A percentile compares a stretch with the other conserved stretches of the same genome.
Conservation (phyloP, 2,797 vertebrate species). For the Oreortyx pictus region DNA sequence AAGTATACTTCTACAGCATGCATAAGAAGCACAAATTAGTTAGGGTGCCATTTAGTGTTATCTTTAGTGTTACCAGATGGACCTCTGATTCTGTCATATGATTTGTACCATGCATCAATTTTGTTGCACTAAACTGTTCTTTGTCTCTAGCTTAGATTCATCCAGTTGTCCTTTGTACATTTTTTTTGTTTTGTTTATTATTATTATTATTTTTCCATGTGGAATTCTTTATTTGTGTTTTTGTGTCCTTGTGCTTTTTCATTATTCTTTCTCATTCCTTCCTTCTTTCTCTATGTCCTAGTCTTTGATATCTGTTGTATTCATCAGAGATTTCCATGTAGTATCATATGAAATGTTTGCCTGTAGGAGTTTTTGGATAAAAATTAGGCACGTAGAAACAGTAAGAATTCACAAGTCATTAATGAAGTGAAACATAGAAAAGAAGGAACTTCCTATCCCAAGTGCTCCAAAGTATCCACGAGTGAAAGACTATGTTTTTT, state of each 20-base stretch:
- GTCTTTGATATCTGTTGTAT: slow-evolving; percentile 1
- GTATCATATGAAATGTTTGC: background rate
- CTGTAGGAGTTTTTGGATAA: slow-evolving; percentile 1
- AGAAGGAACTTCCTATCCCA: background rate
- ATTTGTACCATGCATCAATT: background rate
- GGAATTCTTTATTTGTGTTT: background rate
- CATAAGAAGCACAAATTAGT: background rate
- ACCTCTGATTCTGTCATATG: background rate
- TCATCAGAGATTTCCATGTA: slow-evolving; percentile 17
- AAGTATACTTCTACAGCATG: background rate
- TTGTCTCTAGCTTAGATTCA: background rate
- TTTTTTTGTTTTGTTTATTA: background rate
- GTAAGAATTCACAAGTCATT: background rate
- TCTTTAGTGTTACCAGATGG: background rate
- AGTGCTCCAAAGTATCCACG: background rate
- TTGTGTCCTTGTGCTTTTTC: background rate
- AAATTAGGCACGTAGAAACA: background rate
- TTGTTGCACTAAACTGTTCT: background rate
- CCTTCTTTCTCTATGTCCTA: background rate
- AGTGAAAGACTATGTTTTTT: background rate
- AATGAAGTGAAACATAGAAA: background rate
- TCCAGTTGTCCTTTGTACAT: background rate
- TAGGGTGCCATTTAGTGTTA: background rate
- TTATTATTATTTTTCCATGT: background rate
- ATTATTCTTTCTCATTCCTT: background rate